These are phyloP conservation scores for Ctenopoma multispine DNA, from an alignment of 2,797 vertebrate genomes.

Conservation along the genomic window DNA sequence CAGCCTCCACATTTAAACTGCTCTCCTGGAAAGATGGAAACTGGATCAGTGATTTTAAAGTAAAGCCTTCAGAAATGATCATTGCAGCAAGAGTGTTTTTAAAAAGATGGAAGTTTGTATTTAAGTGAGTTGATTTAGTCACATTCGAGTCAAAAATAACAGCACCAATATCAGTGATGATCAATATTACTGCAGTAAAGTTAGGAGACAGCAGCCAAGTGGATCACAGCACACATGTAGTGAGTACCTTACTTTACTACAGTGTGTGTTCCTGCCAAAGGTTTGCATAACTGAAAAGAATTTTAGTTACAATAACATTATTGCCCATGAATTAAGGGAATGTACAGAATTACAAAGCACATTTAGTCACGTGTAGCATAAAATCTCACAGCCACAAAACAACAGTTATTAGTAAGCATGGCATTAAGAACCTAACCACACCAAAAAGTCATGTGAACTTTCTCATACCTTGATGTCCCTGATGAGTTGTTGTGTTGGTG, in stretches of 20 bases:
- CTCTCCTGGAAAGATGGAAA: constrained; percentile 84
- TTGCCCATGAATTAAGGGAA: constrained; percentile 15
- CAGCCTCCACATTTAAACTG: constrained; percentile 91
- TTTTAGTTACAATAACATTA: constrained; percentile 41
- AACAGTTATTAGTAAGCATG: background rate
- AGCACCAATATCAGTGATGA: background rate
- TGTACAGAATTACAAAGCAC: background rate
- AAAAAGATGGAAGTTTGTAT: background rate
- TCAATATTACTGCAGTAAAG: constrained; percentile 8
- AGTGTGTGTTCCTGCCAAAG: constrained; percentile 71
- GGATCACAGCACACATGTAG: constrained; percentile 70
- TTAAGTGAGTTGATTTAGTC: background rate
- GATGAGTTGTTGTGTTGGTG: constrained; percentile 94
- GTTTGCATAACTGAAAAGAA: constrained; percentile 75
- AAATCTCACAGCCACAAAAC: background rate
- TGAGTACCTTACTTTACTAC: constrained; percentile 84
- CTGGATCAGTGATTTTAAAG: constrained; percentile 13
- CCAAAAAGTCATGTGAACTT: background rate
- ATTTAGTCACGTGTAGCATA: background rate
- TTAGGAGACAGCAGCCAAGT: constrained; percentile 6
- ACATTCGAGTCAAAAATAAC: background rate
- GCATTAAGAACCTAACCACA: background rate
- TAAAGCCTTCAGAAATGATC: background rate
- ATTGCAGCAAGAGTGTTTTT: background rate
- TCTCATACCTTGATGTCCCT: constrained; percentile 91